Conservation (phyloP, 1,140 invertebrate genomes). For the Hetaerina americana region DNA sequence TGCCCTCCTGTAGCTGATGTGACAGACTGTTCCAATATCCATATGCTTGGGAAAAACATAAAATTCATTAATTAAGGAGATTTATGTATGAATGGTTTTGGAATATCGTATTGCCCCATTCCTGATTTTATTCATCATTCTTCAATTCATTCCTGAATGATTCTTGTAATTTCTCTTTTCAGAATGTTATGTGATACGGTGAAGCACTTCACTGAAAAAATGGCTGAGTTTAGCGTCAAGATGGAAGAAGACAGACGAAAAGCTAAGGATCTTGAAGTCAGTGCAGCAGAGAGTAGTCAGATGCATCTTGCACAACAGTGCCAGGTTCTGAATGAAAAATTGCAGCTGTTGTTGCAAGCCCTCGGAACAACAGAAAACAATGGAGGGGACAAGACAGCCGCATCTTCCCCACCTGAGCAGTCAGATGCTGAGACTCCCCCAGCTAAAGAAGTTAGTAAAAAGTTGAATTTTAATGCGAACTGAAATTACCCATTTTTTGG, state of each 20-base stretch:
- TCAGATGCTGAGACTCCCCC: conserved; percentile 1
- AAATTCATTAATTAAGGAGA: too few relatives aligned
- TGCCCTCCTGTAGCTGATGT: too few relatives aligned
- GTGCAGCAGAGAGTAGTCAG: conserved; percentile 33
- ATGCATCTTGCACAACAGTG: conserved; percentile 39
- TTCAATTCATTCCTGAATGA: conserved; percentile 5
- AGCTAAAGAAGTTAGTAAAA: conserved; percentile 23
- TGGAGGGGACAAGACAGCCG: neutral
- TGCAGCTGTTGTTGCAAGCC: conserved; percentile 57
- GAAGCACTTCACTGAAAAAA: conserved; percentile 49
- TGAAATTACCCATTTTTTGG: too few relatives aligned
- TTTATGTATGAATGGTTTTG: too few relatives aligned
- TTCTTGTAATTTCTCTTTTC: conserved; percentile 15
- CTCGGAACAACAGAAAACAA: conserved; percentile 24
- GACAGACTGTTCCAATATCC: too few relatives aligned
- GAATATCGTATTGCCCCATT: neutral
- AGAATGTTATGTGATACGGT: conserved; percentile 65
- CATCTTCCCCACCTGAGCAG: neutral
- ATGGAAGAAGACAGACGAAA: neutral
- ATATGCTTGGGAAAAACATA: too few relatives aligned
- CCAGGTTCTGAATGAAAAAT: conserved; percentile 59
- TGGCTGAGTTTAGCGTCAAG: neutral
- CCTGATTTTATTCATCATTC: neutral
- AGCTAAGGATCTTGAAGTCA: conserved; percentile 20
- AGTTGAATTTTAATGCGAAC: too few relatives aligned